Evolutionary conservation across 2,113 vertebrate species (phyloP), one percentile per base, ranked within the genome.

Genomic region (Myrmecobius fasciatus): DNA sequence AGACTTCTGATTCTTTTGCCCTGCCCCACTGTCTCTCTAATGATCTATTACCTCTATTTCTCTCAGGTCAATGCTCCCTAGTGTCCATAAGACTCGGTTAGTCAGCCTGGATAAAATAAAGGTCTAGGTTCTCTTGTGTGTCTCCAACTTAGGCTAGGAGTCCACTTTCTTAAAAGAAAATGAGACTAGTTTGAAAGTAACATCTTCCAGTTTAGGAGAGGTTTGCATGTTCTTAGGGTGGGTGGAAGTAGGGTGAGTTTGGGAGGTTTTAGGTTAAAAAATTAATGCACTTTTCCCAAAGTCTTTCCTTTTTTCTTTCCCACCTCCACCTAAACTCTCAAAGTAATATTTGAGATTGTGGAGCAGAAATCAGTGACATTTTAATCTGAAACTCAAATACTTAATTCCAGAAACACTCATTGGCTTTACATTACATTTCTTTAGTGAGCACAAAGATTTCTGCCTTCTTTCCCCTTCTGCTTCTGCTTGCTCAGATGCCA

Each of bases 381-480:
- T 96, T 53, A 95, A 95, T 91, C 54, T 95, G 97, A 93, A 91
- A 56, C 95, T 95, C 96, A 92, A 96, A 94, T n/a, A 91, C 31
- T 52, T 90, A 67, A 92, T 94, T 96, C 95, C 52, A 97, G 92
- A 95, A 91, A 96, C 52, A 89, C 92, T 89, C 46, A 91, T 96
- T 91, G 93, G 95, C 92, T 90, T 48, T 90, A 93, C 95, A 97
- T 11, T 17, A 0, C 4, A 26, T 53, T 49, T 94, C 92, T 89
- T 28, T 47, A 75, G 95, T 60, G 25, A 2, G 31, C 89, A 90
- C 0, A 0, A 89, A 93, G 95, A 95, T 96, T 10, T 46, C 94
- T 96, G 94, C 46, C 97, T 93, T 1, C 0, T 53, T 90, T 47
- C 89, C 91, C 56, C 93, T 91, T 67, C n/a, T 92, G 92, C 0